Base-by-base conservation (phyloP, 2,113 vertebrate genomes). In the Coturnix japonica region DNA sequence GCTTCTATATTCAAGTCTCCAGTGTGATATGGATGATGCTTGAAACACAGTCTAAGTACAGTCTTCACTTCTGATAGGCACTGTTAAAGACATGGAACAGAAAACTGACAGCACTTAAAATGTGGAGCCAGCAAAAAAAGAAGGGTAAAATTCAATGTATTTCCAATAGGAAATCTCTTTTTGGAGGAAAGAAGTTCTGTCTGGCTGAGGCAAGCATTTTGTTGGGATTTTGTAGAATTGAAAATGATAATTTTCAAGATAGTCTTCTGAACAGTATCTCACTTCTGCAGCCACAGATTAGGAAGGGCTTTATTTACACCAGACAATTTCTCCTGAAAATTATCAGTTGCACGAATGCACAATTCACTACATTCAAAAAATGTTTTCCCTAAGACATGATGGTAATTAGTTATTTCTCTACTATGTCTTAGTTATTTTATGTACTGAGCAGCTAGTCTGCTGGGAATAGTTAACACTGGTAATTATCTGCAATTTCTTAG, bases 401-500 rank as follows among this genome's bases (percentile, higher is more conserved):
- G 22, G 21, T 37, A 70, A 59, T 92, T 63, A 78, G 22, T 21
- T 67, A 31, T 84, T 79, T 69, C 77, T 91, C 59, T 81, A n/a
- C n/a, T n/a, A 31, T 20, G 33, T 81, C 30, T 81, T 72, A 60
- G 66, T 89, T 73, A 84, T 72, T 83, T 84, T 64, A 35, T 67
- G 14, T 18, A 80, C 57, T 76, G 41, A 92, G 21, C 26, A 73
- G 46, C 57, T 70, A 51, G 71, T 91, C 78, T 72, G 20, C 46
- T 67, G 70, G 78, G 75, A 73, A 87, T 63, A 65, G 47, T 46
- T 46, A 90, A 47, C 35, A 28, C 39, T 11, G 69, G 30, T 54
- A 81, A 93, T 94, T 85, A 94, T 28, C 56, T 84, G 41, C 56
- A 84, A 13, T 73, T 89, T 89, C 67, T 78, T 69, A 93, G 44